A percentile compares a stretch with the other conserved stretches of the same genome.
Conservation (phyloP, 2,888 invertebrate genomes). For the Stomorhina lunata region DNA sequence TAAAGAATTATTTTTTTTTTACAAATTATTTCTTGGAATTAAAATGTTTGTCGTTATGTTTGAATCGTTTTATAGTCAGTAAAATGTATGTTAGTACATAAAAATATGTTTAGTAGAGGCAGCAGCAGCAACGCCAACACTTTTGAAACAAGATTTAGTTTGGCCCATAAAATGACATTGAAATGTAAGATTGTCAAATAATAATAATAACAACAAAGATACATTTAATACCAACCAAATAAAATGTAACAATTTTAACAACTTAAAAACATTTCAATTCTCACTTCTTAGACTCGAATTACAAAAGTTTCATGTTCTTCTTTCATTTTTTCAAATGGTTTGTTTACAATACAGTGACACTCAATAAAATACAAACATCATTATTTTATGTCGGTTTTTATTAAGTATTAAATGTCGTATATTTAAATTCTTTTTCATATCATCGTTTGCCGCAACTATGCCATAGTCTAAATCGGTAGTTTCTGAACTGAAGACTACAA, state of each 20-base stretch:
- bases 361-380: too few relatives aligned
- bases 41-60: too few relatives aligned
- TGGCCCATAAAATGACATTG: slow-evolving; percentile 20
- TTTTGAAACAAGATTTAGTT: background rate
- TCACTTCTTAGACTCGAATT: background rate
- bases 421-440: too few relatives aligned
- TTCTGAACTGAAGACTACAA: too few relatives aligned
- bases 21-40: too few relatives aligned
- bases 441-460: too few relatives aligned
- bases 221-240: background rate
- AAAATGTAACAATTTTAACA: background rate
- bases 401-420: too few relatives aligned
- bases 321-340: background rate
- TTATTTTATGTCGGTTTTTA: too few relatives aligned
- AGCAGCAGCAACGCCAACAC: slow-evolving; percentile 20
- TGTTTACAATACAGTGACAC: background rate
- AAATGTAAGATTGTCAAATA: slow-evolving; percentile 16
- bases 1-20: too few relatives aligned
- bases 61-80: too few relatives aligned
- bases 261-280: slow-evolving; percentile 3
- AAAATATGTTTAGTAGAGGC: background rate
- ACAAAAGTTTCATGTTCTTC: slow-evolving; percentile 9
- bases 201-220: slow-evolving; percentile 2
- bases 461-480: too few relatives aligned
- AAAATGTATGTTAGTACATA: too few relatives aligned